Evolutionary conservation across 2,113 vertebrate species (phyloP), one percentile per base, ranked within the genome.

Genomic region (Calidris pygmaea): DNA sequence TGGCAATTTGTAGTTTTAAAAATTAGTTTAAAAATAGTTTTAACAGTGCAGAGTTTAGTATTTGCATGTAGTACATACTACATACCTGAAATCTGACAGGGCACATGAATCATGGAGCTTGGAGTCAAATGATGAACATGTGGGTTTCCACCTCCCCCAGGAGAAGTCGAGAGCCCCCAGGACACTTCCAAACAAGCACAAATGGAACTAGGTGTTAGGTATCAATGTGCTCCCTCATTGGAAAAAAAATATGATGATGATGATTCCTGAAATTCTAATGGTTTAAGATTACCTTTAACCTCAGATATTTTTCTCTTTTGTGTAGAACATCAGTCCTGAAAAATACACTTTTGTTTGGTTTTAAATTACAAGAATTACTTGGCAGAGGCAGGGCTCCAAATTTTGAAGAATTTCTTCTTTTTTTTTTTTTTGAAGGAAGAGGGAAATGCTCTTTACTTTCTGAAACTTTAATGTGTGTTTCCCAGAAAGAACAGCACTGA

Each of bases 111-210:
- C 14, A 2, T 3, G 58, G 34, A 39, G 29, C 43, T 52, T 5
- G 7, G n/a, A 2, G 24, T 7, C 7, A 2, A 17, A 12, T 41
- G 52, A 16, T 14, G 39, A 60, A n/a, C 34, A 20, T 6, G 1
- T 3, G 43, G 14, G 3, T 10, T 65, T 52, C 23, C 58, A 6
- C 14, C 66, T 26, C 15, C 37, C n/a, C 5, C 53, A 23, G 59
- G n/a, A 53, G 73, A 37, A 60, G 58, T 50, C 12, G 30, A 8
- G 9, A 21, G 66, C 30, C 59, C 41, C 14, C 29, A 5, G 27
- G 35, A 43, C 32, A 4, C 68, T 41, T 68, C 60, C 47, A 32
- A 32, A 41, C 6, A 13, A 39, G 10, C 45, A 10, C 34, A 45
- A 9, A n/a, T 3, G 7, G 32, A 47, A 47, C 18, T 45, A 35